Percentiles rank a stretch among this genome's conserved stretches.
phyloP scores from a whole-genome alignment of 1,140 invertebrate species.

The Propsilocerus akamusi region DNA sequence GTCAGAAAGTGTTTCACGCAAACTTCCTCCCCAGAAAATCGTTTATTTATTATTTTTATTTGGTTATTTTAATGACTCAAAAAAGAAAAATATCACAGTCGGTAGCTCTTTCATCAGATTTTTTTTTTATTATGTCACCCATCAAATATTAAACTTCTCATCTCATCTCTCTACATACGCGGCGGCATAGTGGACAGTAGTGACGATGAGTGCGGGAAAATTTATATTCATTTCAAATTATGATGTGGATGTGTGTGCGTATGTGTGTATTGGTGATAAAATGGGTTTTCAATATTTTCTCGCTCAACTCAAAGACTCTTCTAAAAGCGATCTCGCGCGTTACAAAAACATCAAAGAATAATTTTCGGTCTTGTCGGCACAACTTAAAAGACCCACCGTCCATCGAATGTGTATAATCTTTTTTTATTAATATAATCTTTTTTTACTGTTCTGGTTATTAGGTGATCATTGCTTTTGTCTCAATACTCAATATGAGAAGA shows the following conservation, averaged over 20 bases:
- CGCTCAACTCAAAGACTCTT: too few relatives aligned
- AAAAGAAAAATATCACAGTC: too few relatives aligned
- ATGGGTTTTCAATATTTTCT: background rate
- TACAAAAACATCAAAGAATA: background rate
- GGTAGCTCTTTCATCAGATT: slow-evolving; percentile 21
- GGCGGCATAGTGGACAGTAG: too few relatives aligned
- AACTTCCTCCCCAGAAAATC: too few relatives aligned
- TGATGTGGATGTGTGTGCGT: too few relatives aligned
- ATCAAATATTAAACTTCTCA: slow-evolving; percentile 15
- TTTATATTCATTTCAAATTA: too few relatives aligned
- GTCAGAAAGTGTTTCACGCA: too few relatives aligned
- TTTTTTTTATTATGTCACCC: slow-evolving; percentile 11
- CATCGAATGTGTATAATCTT: slow-evolving; percentile 1
- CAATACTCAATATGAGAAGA: slow-evolving; percentile 3
- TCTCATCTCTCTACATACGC: too few relatives aligned
- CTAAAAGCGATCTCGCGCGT: background rate
- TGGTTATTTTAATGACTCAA: too few relatives aligned
- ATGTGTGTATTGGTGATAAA: background rate
- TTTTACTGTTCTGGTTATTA: slow-evolving; percentile 1
- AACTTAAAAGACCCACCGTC: background rate
- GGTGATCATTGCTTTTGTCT: slow-evolving; percentile 4
- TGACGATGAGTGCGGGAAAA: too few relatives aligned
- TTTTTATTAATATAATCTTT: slow-evolving; percentile 4
- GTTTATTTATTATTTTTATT: too few relatives aligned
- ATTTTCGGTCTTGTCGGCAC: background rate